These are phyloP conservation scores for Ceratotherium simum DNA, from an alignment of 2,113 vertebrate species.

Conservation along the genomic window DNA sequence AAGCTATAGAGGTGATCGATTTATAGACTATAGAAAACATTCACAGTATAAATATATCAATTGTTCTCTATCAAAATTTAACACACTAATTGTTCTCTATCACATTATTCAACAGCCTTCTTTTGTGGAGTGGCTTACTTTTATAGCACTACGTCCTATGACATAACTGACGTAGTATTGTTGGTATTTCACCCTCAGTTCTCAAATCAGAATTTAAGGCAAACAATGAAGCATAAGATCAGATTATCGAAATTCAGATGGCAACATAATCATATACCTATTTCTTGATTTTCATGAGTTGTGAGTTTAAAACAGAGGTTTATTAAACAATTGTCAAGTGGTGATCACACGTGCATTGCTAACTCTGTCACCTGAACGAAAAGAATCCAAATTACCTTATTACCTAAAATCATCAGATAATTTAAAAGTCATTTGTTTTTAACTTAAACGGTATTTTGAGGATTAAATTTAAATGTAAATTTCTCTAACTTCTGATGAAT, in stretches of 20 bases:
- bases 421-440: background rate
- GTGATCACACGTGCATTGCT: background rate
- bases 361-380: background rate
- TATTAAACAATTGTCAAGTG: background rate
- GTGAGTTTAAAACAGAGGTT: background rate
- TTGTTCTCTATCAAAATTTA: background rate
- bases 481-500: constrained; percentile 22
- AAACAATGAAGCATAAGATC: background rate
- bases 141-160: background rate
- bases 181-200: background rate
- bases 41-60: background rate
- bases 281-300: background rate
- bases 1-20: background rate
- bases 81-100: background rate
- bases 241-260: background rate
- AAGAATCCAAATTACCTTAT: constrained; percentile 27
- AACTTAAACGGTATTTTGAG: constrained; percentile 6
- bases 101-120: background rate
- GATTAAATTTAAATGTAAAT: constrained; percentile 30
- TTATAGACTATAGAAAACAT: background rate
- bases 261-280: background rate
- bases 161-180: background rate
- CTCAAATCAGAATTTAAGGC: background rate
- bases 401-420: background rate
- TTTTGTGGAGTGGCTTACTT: background rate